Percentiles rank a stretch among this genome's conserved stretches.
These are phyloP conservation scores for Rhodeus uyekii DNA, from an alignment of 2,797 vertebrate genomes.

Conservation along the genomic window DNA sequence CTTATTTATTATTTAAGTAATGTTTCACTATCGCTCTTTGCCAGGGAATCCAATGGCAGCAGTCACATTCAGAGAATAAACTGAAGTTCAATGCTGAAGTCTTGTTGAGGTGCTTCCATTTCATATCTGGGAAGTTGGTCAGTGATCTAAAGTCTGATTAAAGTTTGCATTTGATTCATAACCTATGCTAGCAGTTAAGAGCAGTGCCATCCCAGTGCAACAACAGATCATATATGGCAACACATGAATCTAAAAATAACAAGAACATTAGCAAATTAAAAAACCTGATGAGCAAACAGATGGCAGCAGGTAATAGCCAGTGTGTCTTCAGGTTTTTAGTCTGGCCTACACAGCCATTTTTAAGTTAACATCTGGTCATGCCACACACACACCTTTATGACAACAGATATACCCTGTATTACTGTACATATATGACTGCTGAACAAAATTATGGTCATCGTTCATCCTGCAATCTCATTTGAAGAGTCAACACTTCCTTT, in stretches of 20 bases:
- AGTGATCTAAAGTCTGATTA: background rate
- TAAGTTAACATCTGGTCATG: background rate
- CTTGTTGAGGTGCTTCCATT: background rate
- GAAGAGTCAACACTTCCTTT: slow-evolving; percentile 3
- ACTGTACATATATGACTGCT: background rate
- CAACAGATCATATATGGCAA: background rate
- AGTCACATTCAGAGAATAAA: slow-evolving; percentile 4
- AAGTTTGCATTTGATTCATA: background rate
- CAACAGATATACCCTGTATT: background rate
- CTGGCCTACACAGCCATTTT: background rate
- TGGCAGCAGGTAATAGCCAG: slow-evolving; percentile 37
- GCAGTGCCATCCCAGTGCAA: background rate
- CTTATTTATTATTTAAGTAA: slow-evolving; percentile 30
- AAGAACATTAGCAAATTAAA: slow-evolving; percentile 41
- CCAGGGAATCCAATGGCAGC: slow-evolving; percentile 29
- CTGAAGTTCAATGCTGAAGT: background rate
- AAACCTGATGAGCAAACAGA: slow-evolving; percentile 17
- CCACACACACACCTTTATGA: background rate
- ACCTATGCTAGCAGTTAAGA: background rate
- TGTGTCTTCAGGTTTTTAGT: slow-evolving; percentile 11
- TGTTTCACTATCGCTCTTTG: slow-evolving; percentile 5
- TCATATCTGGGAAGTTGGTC: background rate
- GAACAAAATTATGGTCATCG: background rate
- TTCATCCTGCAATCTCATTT: background rate
- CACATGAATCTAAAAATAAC: background rate